Evolutionary conservation across 2,113 vertebrate species (phyloP), one percentile per base, ranked within the genome.

Genomic region (Notechis scutatus): DNA sequence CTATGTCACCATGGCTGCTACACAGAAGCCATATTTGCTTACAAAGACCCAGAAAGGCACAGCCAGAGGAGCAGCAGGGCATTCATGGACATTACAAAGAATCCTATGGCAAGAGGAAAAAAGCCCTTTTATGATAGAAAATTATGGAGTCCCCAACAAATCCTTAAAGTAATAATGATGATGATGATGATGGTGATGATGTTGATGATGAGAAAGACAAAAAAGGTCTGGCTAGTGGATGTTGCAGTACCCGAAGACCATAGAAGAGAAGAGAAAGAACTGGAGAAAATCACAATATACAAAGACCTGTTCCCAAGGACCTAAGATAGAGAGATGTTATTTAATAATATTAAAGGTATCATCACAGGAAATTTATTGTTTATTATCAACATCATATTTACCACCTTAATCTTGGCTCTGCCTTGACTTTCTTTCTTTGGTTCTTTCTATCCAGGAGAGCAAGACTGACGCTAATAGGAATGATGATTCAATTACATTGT

Each of bases 1-100:
- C 61, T 23, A 5, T 0, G 3, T 11, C 61, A n/a, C 0, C 11
- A n/a, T 0, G 1, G 12, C 29, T 3, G 8, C 59, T 61, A 29
- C 24, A 61, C 59, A 61, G 59, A 81, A 81, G n/a, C n/a, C 69
- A 39, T 21, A 81, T 20, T 81, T 81, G 34, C 18, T 81, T 39
- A 81, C 34, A 81, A 81, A 20, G 69, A 39, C 39, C n/a, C 15
- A 81, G 24, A 81, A 39, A 39, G 34, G n/a, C 69, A 39, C 39
- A 34, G 69, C 34, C 69, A 81, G 34, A 39, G 6, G 15, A 81
- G 69, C 69, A 81, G 69, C 34, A 81, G 14, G 69, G n/a, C 69
- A 81, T 81, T 81, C 21, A n/a, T 39, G 69, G 69, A 81, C 15
- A 39, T 3, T 15, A 20, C 69, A 39, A n/a, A 5, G 15, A 34